phyloP scores from a whole-genome alignment of 2,888 invertebrate genomes.

The Ecdyonurus torrentis region DNA sequence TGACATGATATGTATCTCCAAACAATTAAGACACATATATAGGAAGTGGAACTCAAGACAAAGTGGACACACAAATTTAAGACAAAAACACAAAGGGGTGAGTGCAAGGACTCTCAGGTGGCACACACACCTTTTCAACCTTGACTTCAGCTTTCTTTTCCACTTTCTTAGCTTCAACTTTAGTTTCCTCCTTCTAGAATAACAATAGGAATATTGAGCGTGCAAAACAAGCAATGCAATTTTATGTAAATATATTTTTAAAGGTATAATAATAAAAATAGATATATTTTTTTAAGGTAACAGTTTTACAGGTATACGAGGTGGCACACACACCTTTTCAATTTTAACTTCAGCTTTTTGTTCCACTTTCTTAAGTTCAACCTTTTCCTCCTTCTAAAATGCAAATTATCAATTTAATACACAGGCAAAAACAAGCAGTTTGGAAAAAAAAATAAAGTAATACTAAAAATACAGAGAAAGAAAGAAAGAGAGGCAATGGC shows the following conservation, averaged over 20 bases:
- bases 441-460: no score
- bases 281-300: background rate
- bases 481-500: no score
- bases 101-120: no score
- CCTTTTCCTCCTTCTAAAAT: conserved; percentile 21
- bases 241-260: background rate
- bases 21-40: no score
- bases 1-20: no score
- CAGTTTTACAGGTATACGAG: background rate
- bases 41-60: no score
- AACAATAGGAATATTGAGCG: background rate
- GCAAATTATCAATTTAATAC: conserved; percentile 7
- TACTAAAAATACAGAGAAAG: no score
- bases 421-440: background rate
- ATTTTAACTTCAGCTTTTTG: conserved; percentile 13
- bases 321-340: background rate
- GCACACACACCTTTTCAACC: conserved; percentile 15
- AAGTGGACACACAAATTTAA: background rate
- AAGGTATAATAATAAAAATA: background rate
- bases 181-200: conserved; percentile 19
- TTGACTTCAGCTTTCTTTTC: conserved; percentile 18
- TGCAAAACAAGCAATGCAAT: background rate
- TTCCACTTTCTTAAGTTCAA: conserved; percentile 19
- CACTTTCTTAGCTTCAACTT: conserved; percentile 19
- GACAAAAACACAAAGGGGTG: background rate